Evolutionary conservation across 1,140 invertebrate genomes (phyloP), one percentile per base, ranked within the genome.

Genomic region (Pygmarrhopalites habei): DNA sequence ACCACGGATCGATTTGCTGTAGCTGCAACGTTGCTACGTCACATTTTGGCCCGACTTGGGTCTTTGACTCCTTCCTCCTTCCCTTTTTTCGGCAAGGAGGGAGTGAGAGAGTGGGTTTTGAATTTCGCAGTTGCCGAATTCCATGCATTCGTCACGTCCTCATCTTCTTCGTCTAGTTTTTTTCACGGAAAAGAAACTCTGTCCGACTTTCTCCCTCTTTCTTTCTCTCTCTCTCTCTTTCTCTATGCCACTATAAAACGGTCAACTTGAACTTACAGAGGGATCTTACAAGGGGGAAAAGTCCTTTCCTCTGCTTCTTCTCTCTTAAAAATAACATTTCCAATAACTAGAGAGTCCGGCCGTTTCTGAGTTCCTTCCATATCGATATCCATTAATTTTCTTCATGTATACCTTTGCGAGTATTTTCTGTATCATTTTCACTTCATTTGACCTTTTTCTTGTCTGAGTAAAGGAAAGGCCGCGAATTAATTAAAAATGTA

Each of bases 11-110:
- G 62, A 64, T 64, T 64, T 43, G 39, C 30, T 62, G 26, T 44
- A 55, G 53, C 43, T 58, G 44, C 61, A 63, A 63, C 61, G 61
- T 63, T 63, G 55, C 61, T 57, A 63, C 53, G 61, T 63, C 61
- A 63, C 58, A 49, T 30, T 57, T 56, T 62, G 60, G 51, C 52
- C 32, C 60, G 19, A 32, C 41, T 56, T 62, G 43, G 43, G 61
- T 63, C 61, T 58, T 58, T 62, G 52, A 62, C 60, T 62, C 60
- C 46, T 60, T 53, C n/a, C n/a, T n/a, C n/a, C n/a, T n/a, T n/a
- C n/a, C n/a, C n/a, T n/a, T n/a, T n/a, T n/a, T n/a, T n/a, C 26
- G 35, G 44, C 26, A 58, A 43, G 26, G 44, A 47, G n/a, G 19
- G 10, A 47, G 44, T 5, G 44, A 47, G 44, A 47, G 17, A 21